phyloP scores from a whole-genome alignment of 2,113 vertebrate species.

The Dryoscopus gambensis region DNA sequence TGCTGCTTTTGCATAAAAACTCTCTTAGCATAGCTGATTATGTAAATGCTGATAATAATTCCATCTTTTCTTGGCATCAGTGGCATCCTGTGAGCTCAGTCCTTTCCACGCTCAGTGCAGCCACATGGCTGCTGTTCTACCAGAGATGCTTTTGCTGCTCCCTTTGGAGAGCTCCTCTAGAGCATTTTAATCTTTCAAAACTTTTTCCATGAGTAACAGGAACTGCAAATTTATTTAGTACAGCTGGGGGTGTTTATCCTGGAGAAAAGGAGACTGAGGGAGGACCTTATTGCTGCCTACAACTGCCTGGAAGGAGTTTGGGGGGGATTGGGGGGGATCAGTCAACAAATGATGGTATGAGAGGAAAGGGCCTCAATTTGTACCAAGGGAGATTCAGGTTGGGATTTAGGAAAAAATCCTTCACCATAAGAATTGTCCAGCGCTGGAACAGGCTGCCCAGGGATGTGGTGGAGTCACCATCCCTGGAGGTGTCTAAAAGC shows the following conservation, averaged over 20 bases:
- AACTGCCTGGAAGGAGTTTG: not conserved
- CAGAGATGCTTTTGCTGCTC: not conserved
- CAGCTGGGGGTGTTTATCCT: not conserved
- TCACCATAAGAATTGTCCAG: not conserved
- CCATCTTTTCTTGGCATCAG: not conserved
- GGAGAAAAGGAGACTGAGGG: not conserved
- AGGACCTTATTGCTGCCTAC: not conserved
- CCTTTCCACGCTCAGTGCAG: not conserved
- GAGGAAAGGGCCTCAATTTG: not conserved
- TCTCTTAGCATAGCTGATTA: not conserved
- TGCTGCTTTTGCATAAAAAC: not conserved
- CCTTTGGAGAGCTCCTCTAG: not conserved
- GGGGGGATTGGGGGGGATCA: rapidly evolving
- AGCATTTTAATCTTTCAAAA: not conserved
- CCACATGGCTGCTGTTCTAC: not conserved
- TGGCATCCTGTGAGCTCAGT: not conserved
- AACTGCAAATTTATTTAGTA: not conserved
- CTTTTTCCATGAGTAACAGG: not conserved
- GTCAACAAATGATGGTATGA: not conserved
- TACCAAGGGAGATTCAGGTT: not conserved
- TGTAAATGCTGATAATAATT: slow-evolving; percentile 9
- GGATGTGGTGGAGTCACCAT: not conserved
- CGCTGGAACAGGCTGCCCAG: not conserved
- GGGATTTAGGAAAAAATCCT: not conserved
- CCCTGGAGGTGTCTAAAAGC: not conserved